Conservation (phyloP, 2,888 invertebrate genomes). For the Tethea ocularis region DNA sequence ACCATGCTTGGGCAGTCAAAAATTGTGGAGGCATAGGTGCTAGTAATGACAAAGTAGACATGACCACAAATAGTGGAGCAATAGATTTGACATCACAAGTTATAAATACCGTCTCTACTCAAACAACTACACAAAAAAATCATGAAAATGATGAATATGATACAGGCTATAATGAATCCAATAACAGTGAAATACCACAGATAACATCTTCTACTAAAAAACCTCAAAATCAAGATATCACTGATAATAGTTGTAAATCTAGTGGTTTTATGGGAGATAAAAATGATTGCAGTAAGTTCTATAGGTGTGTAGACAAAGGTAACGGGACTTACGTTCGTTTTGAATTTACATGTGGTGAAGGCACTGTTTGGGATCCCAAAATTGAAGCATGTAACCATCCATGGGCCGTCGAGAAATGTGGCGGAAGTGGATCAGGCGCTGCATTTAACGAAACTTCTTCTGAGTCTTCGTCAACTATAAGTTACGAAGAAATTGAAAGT, state of each 20-base stretch:
- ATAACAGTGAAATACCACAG: slow-evolving; percentile 21
- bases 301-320: slow-evolving; percentile 84
- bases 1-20: slow-evolving; percentile 81
- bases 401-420: slow-evolving; percentile 71
- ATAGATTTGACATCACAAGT: slow-evolving; percentile 19
- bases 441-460: neutral
- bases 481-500: neutral
- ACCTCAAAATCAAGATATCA: slow-evolving; percentile 17
- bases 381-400: slow-evolving; percentile 84
- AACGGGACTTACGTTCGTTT: slow-evolving; percentile 71
- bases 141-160: slow-evolving; percentile 36
- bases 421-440: slow-evolving; percentile 13
- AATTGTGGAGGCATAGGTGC: slow-evolving; percentile 43
- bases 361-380: slow-evolving; percentile 84
- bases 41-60: slow-evolving; percentile 23
- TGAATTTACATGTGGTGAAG: slow-evolving; percentile 83
- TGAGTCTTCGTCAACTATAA: neutral
- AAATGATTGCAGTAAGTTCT: slow-evolving; percentile 86
- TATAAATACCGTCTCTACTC: slow-evolving; percentile 27
- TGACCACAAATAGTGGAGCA: slow-evolving; percentile 23
- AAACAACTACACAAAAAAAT: slow-evolving; percentile 25
- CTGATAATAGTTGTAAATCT: slow-evolving; percentile 41
- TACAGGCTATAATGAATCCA: slow-evolving; percentile 39
- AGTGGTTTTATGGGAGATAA: slow-evolving; percentile 85
- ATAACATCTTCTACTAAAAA: slow-evolving; percentile 22